Percentiles rank a stretch among this genome's conserved stretches.
Evolutionary conservation across 2,888 invertebrate genomes (phyloP).

Genomic region (Andrena dorsata): DNA sequence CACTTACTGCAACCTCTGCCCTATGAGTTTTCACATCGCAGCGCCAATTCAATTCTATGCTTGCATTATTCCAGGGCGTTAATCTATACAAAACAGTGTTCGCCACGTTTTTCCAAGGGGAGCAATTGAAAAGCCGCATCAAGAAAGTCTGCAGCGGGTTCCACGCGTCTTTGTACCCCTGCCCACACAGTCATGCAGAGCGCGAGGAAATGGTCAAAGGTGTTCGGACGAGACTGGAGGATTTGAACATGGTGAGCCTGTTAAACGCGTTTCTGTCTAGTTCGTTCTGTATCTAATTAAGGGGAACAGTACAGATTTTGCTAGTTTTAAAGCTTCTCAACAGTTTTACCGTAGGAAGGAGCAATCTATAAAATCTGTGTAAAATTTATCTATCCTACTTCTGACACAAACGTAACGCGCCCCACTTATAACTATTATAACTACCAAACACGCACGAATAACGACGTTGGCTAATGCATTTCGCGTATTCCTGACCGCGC

Average conservation of each 20-base stretch:
- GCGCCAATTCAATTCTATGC: background rate
- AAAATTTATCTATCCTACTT: no score
- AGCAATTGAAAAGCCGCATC: constrained; percentile 94
- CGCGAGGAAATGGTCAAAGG: constrained; percentile 96
- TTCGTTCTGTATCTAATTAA: constrained; percentile 7
- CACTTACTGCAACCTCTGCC: no score
- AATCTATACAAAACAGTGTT: constrained; percentile 96
- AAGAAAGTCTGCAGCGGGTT: constrained; percentile 98
- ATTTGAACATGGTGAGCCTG: constrained; percentile 90
- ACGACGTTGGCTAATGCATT: no score
- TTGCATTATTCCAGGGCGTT: constrained; percentile 89
- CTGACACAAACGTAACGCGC: no score
- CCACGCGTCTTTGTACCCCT: constrained; percentile 96
- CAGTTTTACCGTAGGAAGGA: no score
- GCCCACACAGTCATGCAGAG: constrained; percentile 94
- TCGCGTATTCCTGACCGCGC: no score
- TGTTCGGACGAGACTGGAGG: constrained; percentile 95
- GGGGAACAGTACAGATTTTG: background rate
- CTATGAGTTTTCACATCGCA: background rate
- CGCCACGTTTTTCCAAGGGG: constrained; percentile 96
- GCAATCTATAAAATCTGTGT: no score
- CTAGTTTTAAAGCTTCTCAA: no score
- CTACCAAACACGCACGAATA: no score
- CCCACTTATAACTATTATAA: no score
- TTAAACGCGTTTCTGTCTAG: background rate